Percentiles rank a stretch among this genome's conserved stretches.
Evolutionary conservation across 2,888 invertebrate genomes (phyloP).

Genomic region (Lissonota sp.): DNA sequence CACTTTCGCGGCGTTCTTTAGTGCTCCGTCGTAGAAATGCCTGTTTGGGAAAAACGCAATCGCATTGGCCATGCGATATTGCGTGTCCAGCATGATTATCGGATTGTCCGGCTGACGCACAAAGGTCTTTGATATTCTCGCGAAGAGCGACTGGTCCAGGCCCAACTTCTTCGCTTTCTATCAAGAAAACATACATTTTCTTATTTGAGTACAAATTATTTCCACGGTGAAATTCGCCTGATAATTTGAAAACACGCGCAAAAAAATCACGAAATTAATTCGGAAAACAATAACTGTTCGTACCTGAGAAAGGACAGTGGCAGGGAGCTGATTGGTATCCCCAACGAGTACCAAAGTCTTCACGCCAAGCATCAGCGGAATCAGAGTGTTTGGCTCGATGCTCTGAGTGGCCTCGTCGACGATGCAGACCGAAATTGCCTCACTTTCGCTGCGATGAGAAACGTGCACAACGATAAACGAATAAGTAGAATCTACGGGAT

Average conservation of each 20-base stretch:
- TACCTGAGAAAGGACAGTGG: conserved; percentile 91
- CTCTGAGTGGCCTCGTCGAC: conserved; percentile 96
- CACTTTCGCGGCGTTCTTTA: conserved; percentile 80
- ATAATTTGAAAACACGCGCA: too few relatives aligned
- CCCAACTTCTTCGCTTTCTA: conserved; percentile 90
- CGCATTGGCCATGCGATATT: conserved; percentile 94
- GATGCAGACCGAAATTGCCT: conserved; percentile 86
- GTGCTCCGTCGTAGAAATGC: conserved; percentile 87
- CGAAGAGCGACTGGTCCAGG: conserved; percentile 91
- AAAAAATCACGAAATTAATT: too few relatives aligned
- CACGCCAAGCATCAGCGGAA: conserved; percentile 91
- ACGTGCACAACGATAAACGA: conserved; percentile 8
- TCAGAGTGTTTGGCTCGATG: conserved; percentile 92
- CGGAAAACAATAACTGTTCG: conserved; percentile 38
- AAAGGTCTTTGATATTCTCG: conserved; percentile 88
- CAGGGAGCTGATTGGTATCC: conserved; percentile 94
- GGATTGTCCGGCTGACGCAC: conserved; percentile 83
- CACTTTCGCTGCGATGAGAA: conserved; percentile 60
- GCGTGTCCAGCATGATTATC: conserved; percentile 87
- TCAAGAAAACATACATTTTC: conserved; percentile 62
- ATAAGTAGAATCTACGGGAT: too few relatives aligned
- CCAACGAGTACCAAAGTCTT: conserved; percentile 92
- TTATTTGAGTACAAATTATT: too few relatives aligned
- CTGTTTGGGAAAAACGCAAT: conserved; percentile 92
- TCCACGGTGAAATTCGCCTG: too few relatives aligned